Evolutionary conservation across 2,113 vertebrate species (phyloP).

Genomic region (Puntigrus tetrazona): DNA sequence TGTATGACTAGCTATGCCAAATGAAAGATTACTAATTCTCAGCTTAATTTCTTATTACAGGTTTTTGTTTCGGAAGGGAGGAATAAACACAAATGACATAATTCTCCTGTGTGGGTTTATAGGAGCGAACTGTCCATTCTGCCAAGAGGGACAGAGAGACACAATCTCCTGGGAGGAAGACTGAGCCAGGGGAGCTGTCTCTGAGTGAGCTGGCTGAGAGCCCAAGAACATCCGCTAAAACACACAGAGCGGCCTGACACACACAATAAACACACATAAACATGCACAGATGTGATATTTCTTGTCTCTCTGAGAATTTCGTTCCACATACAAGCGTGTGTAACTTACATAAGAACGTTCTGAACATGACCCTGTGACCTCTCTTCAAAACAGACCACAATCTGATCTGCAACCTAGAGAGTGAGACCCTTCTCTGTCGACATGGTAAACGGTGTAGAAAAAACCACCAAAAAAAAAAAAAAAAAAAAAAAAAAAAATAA

Average conservation of each 20-base stretch:
- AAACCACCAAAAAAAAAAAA: too few species aligned
- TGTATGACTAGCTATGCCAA: too few species aligned
- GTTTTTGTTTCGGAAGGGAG: background rate
- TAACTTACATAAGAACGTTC: background rate
- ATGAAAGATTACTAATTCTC: background rate
- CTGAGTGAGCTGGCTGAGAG: constrained; percentile 6
- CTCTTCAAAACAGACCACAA: background rate
- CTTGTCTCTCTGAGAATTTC: background rate
- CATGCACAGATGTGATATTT: constrained; percentile 4
- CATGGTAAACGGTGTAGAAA: background rate
- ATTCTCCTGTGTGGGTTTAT: background rate
- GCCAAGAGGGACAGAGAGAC: constrained; percentile 7
- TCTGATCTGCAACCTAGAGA: background rate
- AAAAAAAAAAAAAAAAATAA: too few species aligned
- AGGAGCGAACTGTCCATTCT: background rate
- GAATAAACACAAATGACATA: background rate
- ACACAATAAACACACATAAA: constrained; percentile 29
- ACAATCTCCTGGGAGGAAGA: background rate
- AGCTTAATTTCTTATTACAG: background rate
- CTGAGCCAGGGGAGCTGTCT: background rate
- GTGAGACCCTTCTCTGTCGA: background rate
- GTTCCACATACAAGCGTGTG: background rate
- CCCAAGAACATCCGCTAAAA: background rate
- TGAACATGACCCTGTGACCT: constrained; percentile 10
- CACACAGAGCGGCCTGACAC: background rate